These are phyloP conservation scores for Centropus bengalensis DNA, from an alignment of 2,113 vertebrate species.

Conservation along the genomic window DNA sequence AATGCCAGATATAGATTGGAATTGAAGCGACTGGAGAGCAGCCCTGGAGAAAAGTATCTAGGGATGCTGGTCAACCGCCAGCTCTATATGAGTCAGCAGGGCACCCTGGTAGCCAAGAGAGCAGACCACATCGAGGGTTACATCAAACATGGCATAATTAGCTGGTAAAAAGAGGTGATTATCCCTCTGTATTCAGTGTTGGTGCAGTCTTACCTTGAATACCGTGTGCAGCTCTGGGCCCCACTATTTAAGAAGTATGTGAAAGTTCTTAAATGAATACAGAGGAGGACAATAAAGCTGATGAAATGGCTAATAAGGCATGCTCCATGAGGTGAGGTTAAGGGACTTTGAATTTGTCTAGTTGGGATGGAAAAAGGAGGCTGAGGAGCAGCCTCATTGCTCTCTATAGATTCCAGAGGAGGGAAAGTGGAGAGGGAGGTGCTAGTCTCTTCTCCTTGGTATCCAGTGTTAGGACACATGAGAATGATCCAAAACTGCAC, in stretches of 20 bases:
- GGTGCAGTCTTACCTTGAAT: neutral
- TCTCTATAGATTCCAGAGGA: neutral
- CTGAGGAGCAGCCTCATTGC: fast-evolving
- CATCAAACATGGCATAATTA: neutral
- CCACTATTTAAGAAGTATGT: neutral
- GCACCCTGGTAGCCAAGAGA: neutral
- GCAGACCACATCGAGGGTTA: fast-evolving
- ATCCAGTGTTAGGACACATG: fast-evolving
- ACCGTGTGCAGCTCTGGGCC: neutral
- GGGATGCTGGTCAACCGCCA: fast-evolving
- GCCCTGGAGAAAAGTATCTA: neutral
- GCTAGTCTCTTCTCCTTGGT: neutral
- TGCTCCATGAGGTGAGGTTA: fast-evolving
- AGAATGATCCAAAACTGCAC: neutral
- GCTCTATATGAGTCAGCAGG: fast-evolving
- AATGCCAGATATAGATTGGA: fast-evolving
- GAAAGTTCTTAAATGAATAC: neutral
- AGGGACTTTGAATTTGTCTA: neutral
- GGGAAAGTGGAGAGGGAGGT: neutral
- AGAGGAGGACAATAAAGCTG: no score
- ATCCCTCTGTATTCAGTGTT: fast-evolving
- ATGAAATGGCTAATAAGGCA: neutral
- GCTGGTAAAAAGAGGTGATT: fast-evolving
- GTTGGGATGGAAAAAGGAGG: neutral
- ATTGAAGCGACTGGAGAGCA: neutral